Conservation (phyloP, 1,140 invertebrate genomes). For the Ceratoteleas bidentatus region DNA sequence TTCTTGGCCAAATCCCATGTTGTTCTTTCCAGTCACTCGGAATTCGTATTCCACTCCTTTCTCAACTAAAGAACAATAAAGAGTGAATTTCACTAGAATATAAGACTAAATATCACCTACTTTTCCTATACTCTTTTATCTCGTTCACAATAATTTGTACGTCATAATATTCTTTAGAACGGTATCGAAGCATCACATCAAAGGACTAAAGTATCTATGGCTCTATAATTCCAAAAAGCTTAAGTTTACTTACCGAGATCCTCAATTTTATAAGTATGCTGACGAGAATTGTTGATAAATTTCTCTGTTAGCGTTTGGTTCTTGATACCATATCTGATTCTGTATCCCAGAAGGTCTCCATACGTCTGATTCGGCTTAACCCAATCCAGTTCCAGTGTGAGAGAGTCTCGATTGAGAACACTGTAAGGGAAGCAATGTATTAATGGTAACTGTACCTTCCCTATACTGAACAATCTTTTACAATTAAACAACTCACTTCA, state of each 20-base stretch:
- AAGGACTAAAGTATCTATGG: no score
- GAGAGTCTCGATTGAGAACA: conserved; percentile 88
- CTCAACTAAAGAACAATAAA: conserved; percentile 82
- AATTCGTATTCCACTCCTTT: conserved; percentile 97
- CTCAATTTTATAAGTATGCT: conserved; percentile 82
- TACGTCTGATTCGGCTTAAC: conserved; percentile 91
- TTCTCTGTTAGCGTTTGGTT: conserved; percentile 90
- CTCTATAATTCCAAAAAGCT: background rate
- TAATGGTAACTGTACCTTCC: no score
- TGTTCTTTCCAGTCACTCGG: conserved; percentile 94
- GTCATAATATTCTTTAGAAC: no score
- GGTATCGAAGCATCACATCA: no score
- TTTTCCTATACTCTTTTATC: no score
- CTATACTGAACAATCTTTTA: no score
- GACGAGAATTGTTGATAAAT: conserved; percentile 81
- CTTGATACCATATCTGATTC: conserved; percentile 92
- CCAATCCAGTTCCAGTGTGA: conserved; percentile 95
- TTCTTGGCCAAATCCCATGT: conserved; percentile 96
- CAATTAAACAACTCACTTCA: conserved; percentile 89
- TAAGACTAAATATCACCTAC: no score
- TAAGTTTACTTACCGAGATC: conserved; percentile 80
- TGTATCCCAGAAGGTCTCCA: conserved; percentile 92
- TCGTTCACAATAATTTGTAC: no score
- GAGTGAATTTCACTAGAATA: conserved; percentile 3
- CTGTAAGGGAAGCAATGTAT: conserved; percentile 76